Evolutionary conservation across 2,113 vertebrate species (phyloP).

Genomic region (Phyllostomus discolor): DNA sequence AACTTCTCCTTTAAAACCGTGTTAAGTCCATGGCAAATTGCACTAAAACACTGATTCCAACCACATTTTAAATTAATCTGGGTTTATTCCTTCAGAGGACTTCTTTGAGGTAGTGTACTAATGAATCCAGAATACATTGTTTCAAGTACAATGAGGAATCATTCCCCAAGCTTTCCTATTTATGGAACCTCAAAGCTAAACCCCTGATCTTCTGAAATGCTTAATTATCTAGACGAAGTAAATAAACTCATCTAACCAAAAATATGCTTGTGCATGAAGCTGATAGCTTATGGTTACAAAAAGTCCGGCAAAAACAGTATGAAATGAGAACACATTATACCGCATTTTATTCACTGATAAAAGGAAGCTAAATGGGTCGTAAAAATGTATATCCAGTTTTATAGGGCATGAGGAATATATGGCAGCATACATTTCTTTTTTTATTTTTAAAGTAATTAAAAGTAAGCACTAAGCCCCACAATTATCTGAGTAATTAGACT

Average conservation of each 20-base stretch:
- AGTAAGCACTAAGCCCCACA: conserved; percentile 35
- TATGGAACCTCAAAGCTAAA: conserved; percentile 41
- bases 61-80: conserved; percentile 34
- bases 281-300: conserved; percentile 35
- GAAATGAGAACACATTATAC: conserved; percentile 37
- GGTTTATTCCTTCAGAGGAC: conserved; percentile 29
- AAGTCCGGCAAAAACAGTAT: conserved; percentile 14
- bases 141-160: conserved; percentile 45
- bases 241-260: conserved; percentile 29
- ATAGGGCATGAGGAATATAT: conserved; percentile 32
- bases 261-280: conserved; percentile 38
- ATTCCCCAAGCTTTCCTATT: conserved; percentile 31
- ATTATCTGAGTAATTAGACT: conserved; percentile 65
- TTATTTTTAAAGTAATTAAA: conserved; percentile 60
- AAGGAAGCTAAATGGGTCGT: conserved; percentile 47
- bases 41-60: conserved; percentile 34
- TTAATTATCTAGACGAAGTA: conserved; percentile 58
- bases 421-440: neutral
- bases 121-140: conserved; percentile 46
- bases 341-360: conserved; percentile 43
- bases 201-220: conserved; percentile 15
- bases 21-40: conserved; percentile 19
- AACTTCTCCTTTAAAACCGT: neutral
- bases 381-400: conserved; percentile 47
- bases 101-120: conserved; percentile 35